phyloP scores from a whole-genome alignment of 2,113 vertebrate species.

The Dryoscopus gambensis region DNA sequence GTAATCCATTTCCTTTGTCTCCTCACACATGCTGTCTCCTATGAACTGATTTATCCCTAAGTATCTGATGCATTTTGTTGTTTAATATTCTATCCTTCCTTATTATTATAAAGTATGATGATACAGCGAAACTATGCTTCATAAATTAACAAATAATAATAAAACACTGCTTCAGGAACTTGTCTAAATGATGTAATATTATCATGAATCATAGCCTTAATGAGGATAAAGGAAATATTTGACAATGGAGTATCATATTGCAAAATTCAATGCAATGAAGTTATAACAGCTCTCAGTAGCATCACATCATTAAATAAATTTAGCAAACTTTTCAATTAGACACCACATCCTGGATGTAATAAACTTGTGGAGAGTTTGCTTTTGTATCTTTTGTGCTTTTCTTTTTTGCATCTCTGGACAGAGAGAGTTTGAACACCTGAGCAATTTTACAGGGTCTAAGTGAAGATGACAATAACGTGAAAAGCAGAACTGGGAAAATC shows the following conservation, averaged over 20 bases:
- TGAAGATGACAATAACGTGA: not conserved
- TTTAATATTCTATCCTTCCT: constrained; percentile 19
- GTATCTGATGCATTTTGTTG: not conserved
- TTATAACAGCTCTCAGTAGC: not conserved
- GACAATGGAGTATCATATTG: constrained; percentile 13
- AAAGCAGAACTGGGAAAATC: constrained; percentile 1
- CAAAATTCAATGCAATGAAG: constrained; percentile 44
- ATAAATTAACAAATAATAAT: constrained; percentile 67
- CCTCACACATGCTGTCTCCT: not conserved
- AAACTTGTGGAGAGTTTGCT: not conserved
- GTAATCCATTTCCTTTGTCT: not conserved
- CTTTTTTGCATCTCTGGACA: not conserved
- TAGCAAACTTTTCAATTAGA: constrained; percentile 44
- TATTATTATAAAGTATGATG: not conserved
- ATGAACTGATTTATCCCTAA: not conserved
- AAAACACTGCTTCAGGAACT: constrained; percentile 51
- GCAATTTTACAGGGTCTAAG: not conserved
- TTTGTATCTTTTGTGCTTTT: not conserved
- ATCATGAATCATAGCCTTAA: constrained; percentile 56
- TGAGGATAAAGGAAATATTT: constrained; percentile 40
- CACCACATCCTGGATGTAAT: not conserved
- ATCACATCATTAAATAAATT: constrained; percentile 23
- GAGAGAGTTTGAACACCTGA: not conserved
- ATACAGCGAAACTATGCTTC: constrained; percentile 2
- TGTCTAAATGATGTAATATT: constrained; percentile 49